A percentile compares a stretch with the other conserved stretches of the same genome.
These are phyloP conservation scores for Dendrolimus kikuchii DNA, from an alignment of 1,140 invertebrate genomes.

Conservation along the genomic window DNA sequence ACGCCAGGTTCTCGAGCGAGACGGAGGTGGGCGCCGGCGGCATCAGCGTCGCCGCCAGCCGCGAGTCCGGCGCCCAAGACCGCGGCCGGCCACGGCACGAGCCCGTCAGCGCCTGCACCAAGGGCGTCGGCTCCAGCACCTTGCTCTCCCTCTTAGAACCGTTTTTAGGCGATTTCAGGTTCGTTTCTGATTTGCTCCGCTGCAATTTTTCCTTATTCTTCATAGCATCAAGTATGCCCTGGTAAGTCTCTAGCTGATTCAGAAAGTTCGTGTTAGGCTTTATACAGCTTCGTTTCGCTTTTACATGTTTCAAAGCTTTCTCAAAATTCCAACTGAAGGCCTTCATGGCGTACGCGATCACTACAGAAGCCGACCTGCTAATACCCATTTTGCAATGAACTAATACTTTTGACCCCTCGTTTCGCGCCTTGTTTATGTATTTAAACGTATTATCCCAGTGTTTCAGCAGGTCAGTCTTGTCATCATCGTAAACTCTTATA, in stretches of 20 bases:
- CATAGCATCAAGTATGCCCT: conserved; percentile 96
- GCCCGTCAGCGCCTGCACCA: conserved; percentile 71
- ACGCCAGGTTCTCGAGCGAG: conserved; percentile 75
- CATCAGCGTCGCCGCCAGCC: conserved; percentile 73
- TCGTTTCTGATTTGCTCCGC: conserved; percentile 94
- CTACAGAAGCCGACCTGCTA: conserved; percentile 97
- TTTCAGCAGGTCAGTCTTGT: conserved; percentile 95
- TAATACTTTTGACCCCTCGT: conserved; percentile 91
- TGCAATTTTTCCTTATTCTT: conserved; percentile 94
- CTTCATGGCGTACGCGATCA: conserved; percentile 98
- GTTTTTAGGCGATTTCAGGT: conserved; percentile 82
- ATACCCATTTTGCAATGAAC: conserved; percentile 99
- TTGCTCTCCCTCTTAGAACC: conserved; percentile 64
- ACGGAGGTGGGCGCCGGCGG: conserved; percentile 73
- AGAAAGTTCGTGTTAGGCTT: conserved; percentile 97
- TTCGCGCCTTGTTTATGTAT: conserved; percentile 95
- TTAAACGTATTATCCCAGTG: conserved; percentile 98
- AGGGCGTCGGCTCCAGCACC: conserved; percentile 72
- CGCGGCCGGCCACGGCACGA: conserved; percentile 77
- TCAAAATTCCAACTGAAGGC: conserved; percentile 95
- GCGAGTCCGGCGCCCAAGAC: conserved; percentile 86
- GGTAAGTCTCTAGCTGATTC: conserved; percentile 94
- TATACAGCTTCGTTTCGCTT: conserved; percentile 91
- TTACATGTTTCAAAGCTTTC: conserved; percentile 91
- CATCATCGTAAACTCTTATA: conserved; percentile 96